phyloP scores from a whole-genome alignment of 2,888 invertebrate species.

The Drosophila mimica region DNA sequence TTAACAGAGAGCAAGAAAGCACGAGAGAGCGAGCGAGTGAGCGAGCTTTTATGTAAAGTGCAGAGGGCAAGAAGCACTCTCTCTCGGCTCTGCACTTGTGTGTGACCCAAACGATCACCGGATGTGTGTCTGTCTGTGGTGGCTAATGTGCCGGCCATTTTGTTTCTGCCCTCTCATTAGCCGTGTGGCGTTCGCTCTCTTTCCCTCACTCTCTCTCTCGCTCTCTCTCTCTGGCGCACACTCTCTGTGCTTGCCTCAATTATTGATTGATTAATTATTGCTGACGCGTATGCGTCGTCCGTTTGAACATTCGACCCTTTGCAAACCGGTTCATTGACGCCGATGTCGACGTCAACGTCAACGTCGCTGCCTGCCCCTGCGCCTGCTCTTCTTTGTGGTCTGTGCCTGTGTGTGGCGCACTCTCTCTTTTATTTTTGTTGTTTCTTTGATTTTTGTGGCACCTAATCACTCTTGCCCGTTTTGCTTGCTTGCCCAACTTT shows the following conservation, averaged over 20 bases:
- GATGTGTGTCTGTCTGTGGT: slow-evolving; percentile 60
- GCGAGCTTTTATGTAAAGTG: slow-evolving; percentile 7
- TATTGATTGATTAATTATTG: slow-evolving; percentile 85
- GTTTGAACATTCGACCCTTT: slow-evolving; percentile 71
- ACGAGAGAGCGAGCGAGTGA: slow-evolving; percentile 2
- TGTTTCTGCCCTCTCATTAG: slow-evolving; percentile 70
- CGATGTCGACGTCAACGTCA: slow-evolving; percentile 7
- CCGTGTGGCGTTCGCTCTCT: slow-evolving; percentile 32
- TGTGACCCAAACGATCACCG: slow-evolving; percentile 71
- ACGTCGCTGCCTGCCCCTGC: slow-evolving; percentile 31
- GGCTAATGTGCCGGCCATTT: slow-evolving; percentile 77
- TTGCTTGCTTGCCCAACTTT: slow-evolving; percentile 30
- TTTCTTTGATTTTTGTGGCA: slow-evolving; percentile 2
- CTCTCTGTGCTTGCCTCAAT: slow-evolving; percentile 70
- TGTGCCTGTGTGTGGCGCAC: slow-evolving; percentile 62
- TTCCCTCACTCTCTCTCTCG: slow-evolving; percentile 21
- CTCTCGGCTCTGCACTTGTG: slow-evolving; percentile 4
- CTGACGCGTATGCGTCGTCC: slow-evolving; percentile 81
- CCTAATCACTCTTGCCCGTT: not conserved
- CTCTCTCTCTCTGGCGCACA: slow-evolving; percentile 3
- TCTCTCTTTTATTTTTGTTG: slow-evolving; percentile 57
- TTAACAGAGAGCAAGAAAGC: not conserved
- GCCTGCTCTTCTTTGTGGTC: slow-evolving; percentile 19
- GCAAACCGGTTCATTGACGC: slow-evolving; percentile 71
- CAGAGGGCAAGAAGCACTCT: slow-evolving; percentile 25